These are phyloP conservation scores for Anser cygnoides DNA, from an alignment of 2,113 vertebrate species.

Conservation along the genomic window DNA sequence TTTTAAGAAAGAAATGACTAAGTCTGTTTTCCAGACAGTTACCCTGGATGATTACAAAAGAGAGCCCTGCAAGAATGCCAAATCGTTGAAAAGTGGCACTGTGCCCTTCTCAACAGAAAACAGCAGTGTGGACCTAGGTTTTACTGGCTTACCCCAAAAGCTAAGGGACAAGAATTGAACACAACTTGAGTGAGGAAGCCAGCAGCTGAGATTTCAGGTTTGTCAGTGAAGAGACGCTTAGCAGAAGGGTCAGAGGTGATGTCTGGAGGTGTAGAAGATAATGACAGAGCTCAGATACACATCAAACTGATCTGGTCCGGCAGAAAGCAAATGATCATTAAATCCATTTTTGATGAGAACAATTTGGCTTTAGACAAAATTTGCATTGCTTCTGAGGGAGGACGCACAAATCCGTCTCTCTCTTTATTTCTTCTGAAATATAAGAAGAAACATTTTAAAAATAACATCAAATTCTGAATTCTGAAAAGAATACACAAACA, in stretches of 20 bases:
- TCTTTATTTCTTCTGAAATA: background rate
- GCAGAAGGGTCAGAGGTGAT: slow-evolving; percentile 28
- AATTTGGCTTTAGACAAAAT: background rate
- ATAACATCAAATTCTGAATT: background rate
- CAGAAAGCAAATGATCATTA: background rate
- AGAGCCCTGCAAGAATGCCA: slow-evolving; percentile 21
- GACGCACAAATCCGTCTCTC: background rate
- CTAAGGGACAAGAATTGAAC: background rate
- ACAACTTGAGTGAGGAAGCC: background rate
- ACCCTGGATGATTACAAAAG: slow-evolving; percentile 34
- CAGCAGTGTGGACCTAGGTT: background rate
- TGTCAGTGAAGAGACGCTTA: background rate
- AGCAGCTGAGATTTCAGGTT: slow-evolving; percentile 47
- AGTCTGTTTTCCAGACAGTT: slow-evolving; percentile 26
- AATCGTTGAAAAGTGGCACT: slow-evolving; percentile 12
- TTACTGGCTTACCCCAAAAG: background rate
- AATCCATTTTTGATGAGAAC: background rate
- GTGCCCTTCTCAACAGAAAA: slow-evolving; percentile 17
- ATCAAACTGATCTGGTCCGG: background rate
- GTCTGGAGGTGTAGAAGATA: slow-evolving; percentile 24
- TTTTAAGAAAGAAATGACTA: slow-evolving; percentile 36
- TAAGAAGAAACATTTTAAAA: background rate
- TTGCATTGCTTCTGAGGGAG: background rate
- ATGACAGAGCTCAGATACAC: background rate
- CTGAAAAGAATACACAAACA: background rate